Evolutionary conservation across 2,113 vertebrate species (phyloP), one percentile per base, ranked within the genome.

Genomic region (Notiomystis cincta): DNA sequence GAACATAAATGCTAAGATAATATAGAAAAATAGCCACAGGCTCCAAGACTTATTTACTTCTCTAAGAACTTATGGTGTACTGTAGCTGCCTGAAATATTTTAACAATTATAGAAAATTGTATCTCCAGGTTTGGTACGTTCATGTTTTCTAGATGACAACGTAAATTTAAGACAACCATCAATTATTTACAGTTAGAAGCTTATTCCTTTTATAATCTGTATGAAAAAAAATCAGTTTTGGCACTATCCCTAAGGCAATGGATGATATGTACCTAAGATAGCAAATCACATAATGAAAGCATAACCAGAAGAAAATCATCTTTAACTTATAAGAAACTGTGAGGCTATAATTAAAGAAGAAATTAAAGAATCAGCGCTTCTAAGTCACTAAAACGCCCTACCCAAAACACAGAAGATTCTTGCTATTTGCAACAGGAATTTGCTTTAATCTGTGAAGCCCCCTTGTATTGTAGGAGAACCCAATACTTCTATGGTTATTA

Each of bases 161-260:
- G 97, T 66, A 97, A 82, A 97, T 93, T 97, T 89, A 95, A 91
- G 81, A 96, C 85, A 96, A 78, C 88, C 82, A 97, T 40, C 57
- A 96, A 96, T 93, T 97, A 97, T 94, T 97, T 98, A 98, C 97
- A 98, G 96, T 97, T 93, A 96, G 57, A 98, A 97, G 94, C 89
- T 73, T 95, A 91, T 84, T 78, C 8, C 82, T 96, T 97, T 96
- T 93, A 94, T 98, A 97, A 91, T 80, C 33, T 69, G 77, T 97
- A 97, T 97, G 30, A 44, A 94, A 97, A 97, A 98, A 97, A 97
- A 96, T 87, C 95, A 89, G 95, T 91, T 93, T 96, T 95, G 96
- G 96, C 97, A 98, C 94, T 91, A 97, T 94, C 96, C 86, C 91
- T 97, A 98, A 97, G 97, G 97, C 89, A 97, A 98, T 97, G 95